Evolutionary conservation across 2,888 invertebrate genomes (phyloP), one percentile per base, ranked within the genome.

Genomic region (Sphecodes monilicornis): DNA sequence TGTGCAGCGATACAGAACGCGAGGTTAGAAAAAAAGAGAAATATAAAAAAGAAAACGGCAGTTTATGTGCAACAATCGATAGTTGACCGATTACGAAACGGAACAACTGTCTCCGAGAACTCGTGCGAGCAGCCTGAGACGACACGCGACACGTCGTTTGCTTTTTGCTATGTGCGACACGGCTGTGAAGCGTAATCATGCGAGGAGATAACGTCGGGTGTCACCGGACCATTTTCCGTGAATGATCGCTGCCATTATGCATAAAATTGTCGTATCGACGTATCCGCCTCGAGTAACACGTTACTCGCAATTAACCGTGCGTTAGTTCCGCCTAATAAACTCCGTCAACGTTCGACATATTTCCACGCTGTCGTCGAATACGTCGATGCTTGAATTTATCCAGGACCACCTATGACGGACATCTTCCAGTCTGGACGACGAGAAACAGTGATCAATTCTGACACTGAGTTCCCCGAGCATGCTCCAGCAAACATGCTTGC

Each of bases 251-350:
- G 66, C 41, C 75, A 46, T 85, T 78, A 78, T 46, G 72, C 76
- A 76, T 78, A 85, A 77, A 76, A 85, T 81, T 75, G 22, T 46
- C 70, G 69, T 84, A 80, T 85, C 78, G 79, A 76, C 76, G 60
- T 60, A 70, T 57, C 64, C 75, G 39, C 41, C 22, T 29, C 66
- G 75, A 78, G 80, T 85, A 78, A 76, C 81, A 72, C 46, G 86
- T 84, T 85, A 81, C 64, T 81, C 57, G 75, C 77, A 86, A 86
- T 86, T 80, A 86, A 85, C 73, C 85, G 75, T 50, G 75, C 78
- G 77, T 85, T 80, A 81, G 85, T 86, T 85, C 85, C 78, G 76
- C 72, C 71, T 76, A 85, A 81, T 86, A 78, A 81, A 85, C 76
- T 43, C 43, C 11, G 10, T 22, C 50, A 10, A 32, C 71, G 69